Evolutionary conservation across 2,797 vertebrate species (phyloP), one percentile per base, ranked within the genome.

Genomic region (Silurus aristotelis): DNA sequence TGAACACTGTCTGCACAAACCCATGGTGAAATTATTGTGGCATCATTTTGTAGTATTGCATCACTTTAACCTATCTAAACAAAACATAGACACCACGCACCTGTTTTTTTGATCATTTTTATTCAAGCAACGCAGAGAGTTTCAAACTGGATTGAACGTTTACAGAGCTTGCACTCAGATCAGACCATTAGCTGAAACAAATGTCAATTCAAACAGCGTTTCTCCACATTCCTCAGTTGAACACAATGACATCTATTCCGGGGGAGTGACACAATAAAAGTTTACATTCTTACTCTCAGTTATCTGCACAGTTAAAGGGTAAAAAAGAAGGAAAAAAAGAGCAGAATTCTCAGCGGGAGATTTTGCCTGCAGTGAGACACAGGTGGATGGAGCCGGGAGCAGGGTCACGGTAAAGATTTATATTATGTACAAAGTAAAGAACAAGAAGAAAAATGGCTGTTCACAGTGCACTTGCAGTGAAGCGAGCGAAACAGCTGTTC

Each of bases 401-500:
- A 92, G 96, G 96, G 96, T 97, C 96, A 96, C 95, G 93, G 94
- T 95, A 95, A 96, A 98, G 97, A 98, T 98, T 97, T 98, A 98
- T 98, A 96, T 96, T 94, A 95, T 95, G 95, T 94, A 94, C 95
- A 96, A 95, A 96, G 94, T 94, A 96, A 96, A 96, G 96, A 96
- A 95, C 95, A 95, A 89, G 96, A 97, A 98, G 97, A 97, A 97
- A 97, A 98, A 98, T 97, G 96, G 96, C 96, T 92, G 92, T 92
- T 96, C 94, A 61, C 90, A 93, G 91, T 92, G 93, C 94, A 93
- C 83, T 95, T 94, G 96, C 96, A 94, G 95, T 96, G 96, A 97
- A 97, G 96, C 96, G 96, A 97, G 94, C 86, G 94, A 97, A 97
- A 96, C 97, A 98, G 97, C 96, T 99, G 98, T 96, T 98, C 97